Conservation (phyloP, 2,888 invertebrate genomes). For the Lasiommata megera region DNA sequence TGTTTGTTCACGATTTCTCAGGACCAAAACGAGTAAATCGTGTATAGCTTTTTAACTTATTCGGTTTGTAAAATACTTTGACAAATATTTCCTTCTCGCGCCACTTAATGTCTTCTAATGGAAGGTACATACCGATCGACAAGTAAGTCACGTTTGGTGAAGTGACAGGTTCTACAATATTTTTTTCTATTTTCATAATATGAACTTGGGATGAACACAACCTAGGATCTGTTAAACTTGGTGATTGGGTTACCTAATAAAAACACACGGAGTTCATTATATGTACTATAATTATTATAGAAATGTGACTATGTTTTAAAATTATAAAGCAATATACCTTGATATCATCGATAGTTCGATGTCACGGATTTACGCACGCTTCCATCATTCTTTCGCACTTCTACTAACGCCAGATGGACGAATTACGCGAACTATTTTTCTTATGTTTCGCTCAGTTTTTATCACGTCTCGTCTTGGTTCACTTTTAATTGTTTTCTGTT, state of each 20-base stretch:
- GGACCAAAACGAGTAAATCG: constrained; percentile 41
- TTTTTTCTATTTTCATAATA: too few species aligned
- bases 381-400: neutral
- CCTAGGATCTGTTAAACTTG: too few species aligned
- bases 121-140: constrained; percentile 15
- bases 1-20: constrained; percentile 51
- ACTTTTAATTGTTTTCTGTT: too few species aligned
- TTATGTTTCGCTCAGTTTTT: neutral
- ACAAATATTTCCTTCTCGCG: constrained; percentile 41
- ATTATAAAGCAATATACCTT: too few species aligned
- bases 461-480: too few species aligned
- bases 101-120: constrained; percentile 33
- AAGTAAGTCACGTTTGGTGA: constrained; percentile 24
- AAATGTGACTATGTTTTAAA: too few species aligned
- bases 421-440: neutral
- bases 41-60: constrained; percentile 45
- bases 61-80: constrained; percentile 34
- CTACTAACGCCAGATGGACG: neutral
- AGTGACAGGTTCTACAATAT: neutral
- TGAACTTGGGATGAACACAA: too few species aligned
- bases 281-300: too few species aligned
- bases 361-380: neutral
- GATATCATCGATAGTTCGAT: neutral
- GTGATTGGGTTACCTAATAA: too few species aligned
- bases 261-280: too few species aligned